Percentiles rank a stretch among this genome's conserved stretches.
phyloP scores from a whole-genome alignment of 2,113 vertebrate genomes.

The Hemichromis elongatus region DNA sequence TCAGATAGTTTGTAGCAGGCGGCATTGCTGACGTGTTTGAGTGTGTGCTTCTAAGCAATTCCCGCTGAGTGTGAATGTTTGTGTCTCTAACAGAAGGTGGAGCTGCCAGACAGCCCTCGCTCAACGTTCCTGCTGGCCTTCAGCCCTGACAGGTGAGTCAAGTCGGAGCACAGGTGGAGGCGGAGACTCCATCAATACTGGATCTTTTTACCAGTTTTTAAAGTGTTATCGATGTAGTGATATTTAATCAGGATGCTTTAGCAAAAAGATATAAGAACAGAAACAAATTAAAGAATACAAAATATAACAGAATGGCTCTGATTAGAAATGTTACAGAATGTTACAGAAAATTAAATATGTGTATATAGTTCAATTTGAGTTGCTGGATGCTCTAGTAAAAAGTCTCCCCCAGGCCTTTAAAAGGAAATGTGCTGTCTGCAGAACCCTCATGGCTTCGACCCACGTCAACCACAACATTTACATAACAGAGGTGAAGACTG shows the following conservation, averaged over 20 bases:
- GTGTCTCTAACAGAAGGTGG: slow-evolving; percentile 88
- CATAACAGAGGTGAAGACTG: slow-evolving; percentile 98
- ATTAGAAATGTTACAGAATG: too few relatives aligned
- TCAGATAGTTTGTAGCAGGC: accelerated
- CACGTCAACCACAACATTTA: slow-evolving; percentile 99
- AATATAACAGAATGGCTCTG: too few relatives aligned
- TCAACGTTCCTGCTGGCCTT: slow-evolving; percentile 98
- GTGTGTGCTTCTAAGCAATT: not conserved
- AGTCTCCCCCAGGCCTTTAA: not conserved
- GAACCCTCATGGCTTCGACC: slow-evolving; percentile 97
- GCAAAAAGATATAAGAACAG: not conserved
- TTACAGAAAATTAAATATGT: too few relatives aligned
- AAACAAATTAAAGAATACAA: not conserved
- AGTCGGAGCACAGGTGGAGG: not conserved
- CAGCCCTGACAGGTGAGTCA: slow-evolving; percentile 92
- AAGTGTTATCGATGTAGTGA: not conserved
- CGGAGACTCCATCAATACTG: not conserved
- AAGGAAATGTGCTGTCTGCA: slow-evolving; percentile 26
- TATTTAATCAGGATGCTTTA: not conserved
- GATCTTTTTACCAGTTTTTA: not conserved
- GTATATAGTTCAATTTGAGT: not conserved
- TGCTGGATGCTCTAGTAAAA: not conserved
- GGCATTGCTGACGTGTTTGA: not conserved
- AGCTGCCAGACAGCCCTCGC: slow-evolving; percentile 97
- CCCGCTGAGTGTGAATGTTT: not conserved